Base-by-base conservation (phyloP, 2,888 invertebrate genomes). In the Dryobotodes eremita region DNA sequence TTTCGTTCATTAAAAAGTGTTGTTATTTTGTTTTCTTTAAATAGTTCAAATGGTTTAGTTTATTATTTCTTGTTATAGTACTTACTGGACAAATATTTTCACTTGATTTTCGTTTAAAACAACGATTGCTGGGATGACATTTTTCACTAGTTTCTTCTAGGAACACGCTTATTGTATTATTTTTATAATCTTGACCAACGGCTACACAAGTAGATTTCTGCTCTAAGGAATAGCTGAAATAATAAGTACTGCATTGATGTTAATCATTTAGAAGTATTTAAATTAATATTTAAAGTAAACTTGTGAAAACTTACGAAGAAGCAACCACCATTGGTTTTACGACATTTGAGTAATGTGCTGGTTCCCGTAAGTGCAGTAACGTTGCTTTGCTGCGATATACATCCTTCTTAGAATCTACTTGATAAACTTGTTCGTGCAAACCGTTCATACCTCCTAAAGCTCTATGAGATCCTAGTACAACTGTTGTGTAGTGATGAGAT, bases 391-490 rank as follows among this genome's bases (percentile, higher is more conserved):
- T 97, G 50, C 95, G 94, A 55, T 97, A 96, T 23, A 98, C 93
- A 5, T 93, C 92, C 85, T 97, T 97, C 10, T 97, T 96, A 53
- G 97, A 97, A 84, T 98, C 97, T 7, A 98, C 97, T 76, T 96
- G 94, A 53, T 97, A 95, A n/a, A 97, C 96, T 95, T 98, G 98
- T 92, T 98, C 98, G 90, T 98, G 97, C 8, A 98, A 97, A 62
- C 98, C 98, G 80, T 96, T 95, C 10, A 97, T 95, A 70, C 97
- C 94, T 59, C 97, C 93, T 82, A 98, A 95, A 0, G 97, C 97
- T 90, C 97, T 97, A 26, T 98, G 97, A 36, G 97, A 97, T n/a
- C 98, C 98, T 65, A 98, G 92, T 17, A 98, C 92, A 10, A 97
- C 98, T 4, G 97, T 95, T 13, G 98, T 95, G 85, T 98, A 98